Evolutionary conservation across 2,888 invertebrate species (phyloP).

Genomic region (Tenthredo mesomela): DNA sequence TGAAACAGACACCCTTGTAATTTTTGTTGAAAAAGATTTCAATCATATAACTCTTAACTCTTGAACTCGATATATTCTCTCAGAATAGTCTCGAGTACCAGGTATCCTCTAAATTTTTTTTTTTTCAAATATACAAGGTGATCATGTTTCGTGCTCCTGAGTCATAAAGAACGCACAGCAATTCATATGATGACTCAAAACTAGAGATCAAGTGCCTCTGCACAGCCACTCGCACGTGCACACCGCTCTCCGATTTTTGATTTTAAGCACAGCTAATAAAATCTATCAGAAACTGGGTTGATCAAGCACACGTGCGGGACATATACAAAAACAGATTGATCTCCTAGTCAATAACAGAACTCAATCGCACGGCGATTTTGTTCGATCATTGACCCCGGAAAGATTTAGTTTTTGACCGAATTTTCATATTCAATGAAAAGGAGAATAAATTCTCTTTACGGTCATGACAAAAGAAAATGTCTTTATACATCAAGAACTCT

Average conservation of each 20-base stretch:
- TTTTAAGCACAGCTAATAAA: slow-evolving; percentile 48
- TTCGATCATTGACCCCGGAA: slow-evolving; percentile 4
- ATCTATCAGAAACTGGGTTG: slow-evolving; percentile 39
- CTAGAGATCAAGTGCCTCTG: slow-evolving; percentile 28
- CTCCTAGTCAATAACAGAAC: slow-evolving; percentile 26
- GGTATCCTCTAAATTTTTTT: not conserved
- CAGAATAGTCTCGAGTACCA: slow-evolving; percentile 29
- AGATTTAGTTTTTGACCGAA: not conserved
- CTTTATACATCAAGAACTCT: not conserved
- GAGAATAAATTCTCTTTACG: not conserved
- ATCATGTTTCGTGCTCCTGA: slow-evolving; percentile 46
- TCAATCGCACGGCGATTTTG: slow-evolving; percentile 37
- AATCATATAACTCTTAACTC: slow-evolving; percentile 14
- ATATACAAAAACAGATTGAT: not conserved
- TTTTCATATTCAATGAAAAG: not conserved
- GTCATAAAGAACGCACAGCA: slow-evolving; percentile 47
- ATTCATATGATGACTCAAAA: slow-evolving; percentile 36
- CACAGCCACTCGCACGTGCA: slow-evolving; percentile 15
- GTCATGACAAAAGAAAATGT: not conserved
- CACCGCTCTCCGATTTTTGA: slow-evolving; percentile 37
- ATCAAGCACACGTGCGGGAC: slow-evolving; percentile 29
- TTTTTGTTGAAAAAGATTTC: not conserved
- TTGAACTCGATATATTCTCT: slow-evolving; percentile 21
- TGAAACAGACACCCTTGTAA: not conserved
- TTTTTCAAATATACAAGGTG: not conserved